Evolutionary conservation across 1,140 invertebrate species (phyloP).

Genomic region (Thaumatotibia leucotreta): DNA sequence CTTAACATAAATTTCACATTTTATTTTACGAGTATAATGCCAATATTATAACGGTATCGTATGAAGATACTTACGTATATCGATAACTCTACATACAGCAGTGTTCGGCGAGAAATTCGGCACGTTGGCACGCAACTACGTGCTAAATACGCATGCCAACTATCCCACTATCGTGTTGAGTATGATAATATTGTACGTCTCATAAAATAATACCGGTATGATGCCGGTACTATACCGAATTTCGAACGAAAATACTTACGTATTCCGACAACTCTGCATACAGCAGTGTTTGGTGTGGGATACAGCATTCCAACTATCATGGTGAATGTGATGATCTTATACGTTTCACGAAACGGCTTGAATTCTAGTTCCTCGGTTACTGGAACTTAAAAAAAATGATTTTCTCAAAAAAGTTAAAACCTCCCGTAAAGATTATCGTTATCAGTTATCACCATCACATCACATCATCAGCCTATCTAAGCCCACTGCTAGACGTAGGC

Average conservation of each 20-base stretch:
- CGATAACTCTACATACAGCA: constrained; percentile 15
- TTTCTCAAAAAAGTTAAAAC: too few species aligned
- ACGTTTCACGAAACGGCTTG: constrained; percentile 28
- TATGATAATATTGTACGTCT: constrained; percentile 31
- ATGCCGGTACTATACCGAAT: too few species aligned
- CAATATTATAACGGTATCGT: too few species aligned
- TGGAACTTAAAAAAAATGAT: neutral
- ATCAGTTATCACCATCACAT: too few species aligned
- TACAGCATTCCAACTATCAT: constrained; percentile 30
- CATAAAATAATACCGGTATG: too few species aligned
- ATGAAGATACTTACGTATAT: constrained; percentile 25
- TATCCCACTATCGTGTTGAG: constrained; percentile 25
- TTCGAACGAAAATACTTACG: constrained; percentile 26
- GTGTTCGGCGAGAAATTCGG: constrained; percentile 29
- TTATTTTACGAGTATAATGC: too few species aligned
- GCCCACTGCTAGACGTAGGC: too few species aligned
- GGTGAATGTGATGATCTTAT: constrained; percentile 28
- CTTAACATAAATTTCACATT: too few species aligned
- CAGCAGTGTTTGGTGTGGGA: constrained; percentile 25
- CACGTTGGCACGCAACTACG: too few species aligned
- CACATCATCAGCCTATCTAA: too few species aligned
- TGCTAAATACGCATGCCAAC: too few species aligned
- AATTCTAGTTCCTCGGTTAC: constrained; percentile 7
- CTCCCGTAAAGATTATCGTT: too few species aligned
- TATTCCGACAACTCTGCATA: constrained; percentile 15